Base-by-base conservation (phyloP, 2,113 vertebrate genomes). In the Periophthalmodon schlosseri region DNA sequence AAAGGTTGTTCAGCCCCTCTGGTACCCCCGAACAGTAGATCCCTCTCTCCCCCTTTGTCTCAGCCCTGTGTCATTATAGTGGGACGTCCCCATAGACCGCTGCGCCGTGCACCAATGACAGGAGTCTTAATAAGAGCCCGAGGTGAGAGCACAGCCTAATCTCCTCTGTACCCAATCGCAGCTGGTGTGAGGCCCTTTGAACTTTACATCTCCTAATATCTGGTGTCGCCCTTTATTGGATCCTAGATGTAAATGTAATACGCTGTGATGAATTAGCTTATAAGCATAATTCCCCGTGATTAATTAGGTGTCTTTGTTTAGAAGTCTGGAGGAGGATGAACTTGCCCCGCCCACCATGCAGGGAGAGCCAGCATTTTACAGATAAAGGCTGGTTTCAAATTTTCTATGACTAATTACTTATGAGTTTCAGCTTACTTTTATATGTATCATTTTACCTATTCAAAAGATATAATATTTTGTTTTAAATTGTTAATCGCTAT, bases 61-160 rank as follows among this genome's bases (percentile, higher is more conserved):
- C 74, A 72, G 68, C 66, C 18, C 56, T 0, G 66, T 77, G 74
- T 86, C 79, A 76, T 86, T 88, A 88, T 87, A 80, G 83, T 61
- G 65, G 89, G 86, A 78, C 70, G 64, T 89, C 87, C 85, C 87
- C 68, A 76, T 63, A 83, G 83, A 65, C 34, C 33, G 13, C 24
- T 84, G 82, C 14, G 84, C 84, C 3, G 1, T 56, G 73, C 73
- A 16, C 60, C 58, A 73, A 88, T 88, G 89, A 86, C 80, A 86
- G 80, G 63, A 69, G 86, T 84, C 84, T 85, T 91, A 88, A 90
- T 90, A 84, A 87, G 85, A 89, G 87, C 91, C 87, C 78, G 76
- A 87, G 91, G 87, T 79, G 70, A 72, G 80, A 76, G 86, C 89
- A 88, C 89, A 88, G 80, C 78, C 75, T 87, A 80, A 88, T 85